These are phyloP conservation scores for Cichladusa arquata DNA, from an alignment of 2,113 vertebrate genomes.

Conservation along the genomic window DNA sequence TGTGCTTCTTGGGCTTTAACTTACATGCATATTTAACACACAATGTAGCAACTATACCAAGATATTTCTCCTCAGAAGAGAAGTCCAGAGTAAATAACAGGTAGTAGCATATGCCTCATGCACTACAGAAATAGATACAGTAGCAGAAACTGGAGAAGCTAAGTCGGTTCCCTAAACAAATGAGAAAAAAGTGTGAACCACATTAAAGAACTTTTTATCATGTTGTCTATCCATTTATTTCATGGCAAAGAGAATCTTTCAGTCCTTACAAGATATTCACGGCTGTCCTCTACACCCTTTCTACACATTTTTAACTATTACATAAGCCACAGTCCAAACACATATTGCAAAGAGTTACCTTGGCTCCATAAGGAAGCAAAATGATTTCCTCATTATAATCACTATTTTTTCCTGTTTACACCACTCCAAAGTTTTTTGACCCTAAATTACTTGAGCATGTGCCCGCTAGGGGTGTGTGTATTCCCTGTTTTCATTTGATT, in stretches of 20 bases:
- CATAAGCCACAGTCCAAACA: neutral
- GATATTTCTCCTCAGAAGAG: neutral
- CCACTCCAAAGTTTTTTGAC: neutral
- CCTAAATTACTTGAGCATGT: neutral
- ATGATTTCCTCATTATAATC: neutral
- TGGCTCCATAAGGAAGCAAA: neutral
- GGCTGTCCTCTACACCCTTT: neutral
- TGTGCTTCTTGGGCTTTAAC: neutral
- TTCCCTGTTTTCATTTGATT: neutral
- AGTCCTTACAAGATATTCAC: neutral
- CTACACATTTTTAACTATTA: neutral
- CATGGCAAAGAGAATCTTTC: neutral
- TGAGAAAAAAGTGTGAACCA: neutral
- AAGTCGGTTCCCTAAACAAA: neutral
- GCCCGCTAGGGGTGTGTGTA: too few relatives aligned
- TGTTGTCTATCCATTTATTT: neutral
- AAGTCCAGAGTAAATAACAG: neutral
- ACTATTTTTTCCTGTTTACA: neutral
- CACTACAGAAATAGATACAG: neutral
- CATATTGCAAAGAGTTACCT: neutral
- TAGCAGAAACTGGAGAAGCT: neutral
- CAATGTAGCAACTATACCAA: neutral
- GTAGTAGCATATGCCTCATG: neutral
- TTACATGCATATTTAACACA: neutral
- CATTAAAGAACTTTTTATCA: neutral